Evolutionary conservation across 1,140 invertebrate species (phyloP), one percentile per base, ranked within the genome.

Genomic region (Psilanteris sp.): DNA sequence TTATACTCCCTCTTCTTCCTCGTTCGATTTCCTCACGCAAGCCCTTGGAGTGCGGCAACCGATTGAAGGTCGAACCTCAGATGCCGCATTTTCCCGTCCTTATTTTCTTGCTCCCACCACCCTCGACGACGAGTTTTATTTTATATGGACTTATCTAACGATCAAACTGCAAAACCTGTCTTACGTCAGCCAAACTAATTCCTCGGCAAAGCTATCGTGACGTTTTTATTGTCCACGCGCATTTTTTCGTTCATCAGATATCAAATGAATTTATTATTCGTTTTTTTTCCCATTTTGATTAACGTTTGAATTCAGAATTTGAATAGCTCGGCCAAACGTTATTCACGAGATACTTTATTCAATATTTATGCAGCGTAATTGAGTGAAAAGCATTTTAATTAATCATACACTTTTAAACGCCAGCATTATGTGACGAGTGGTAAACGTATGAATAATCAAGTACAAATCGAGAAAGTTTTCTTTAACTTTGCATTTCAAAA

Each of bases 11-110:
- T 22, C 44, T 22, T 15, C 37, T 20, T 7, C 20, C 36, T 61
- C 36, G 39, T 71, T 61, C 67, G 55, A 55, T 70, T 68, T 68
- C 50, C 48, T 66, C 52, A 59, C 37, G 54, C 43, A 54, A 71
- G 14, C 75, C 67, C 68, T 67, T 41, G 22, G 46, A 6, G 20
- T 43, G 29, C 71, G 64, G 39, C 55, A 64, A 52, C 37, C 48
- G 44, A 55, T 64, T 64, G 75, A 77, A 77, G 67, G 62, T 68
- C 68, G 52, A 46, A 55, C 64, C 54, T 54, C 36, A 70, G 73
- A 73, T 64, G 68, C 62, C 75, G 64, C 39, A 57, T 78, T 70
- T 78, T 70, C 10, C 68, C 50, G 9, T 39, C 31, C 29, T 52
- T 22, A 26, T 44, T 66, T 55, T 48, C 44, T 16, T 48, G n/a